Base-by-base conservation (phyloP, 2,888 invertebrate genomes). In the Trissolcus japonicus region DNA sequence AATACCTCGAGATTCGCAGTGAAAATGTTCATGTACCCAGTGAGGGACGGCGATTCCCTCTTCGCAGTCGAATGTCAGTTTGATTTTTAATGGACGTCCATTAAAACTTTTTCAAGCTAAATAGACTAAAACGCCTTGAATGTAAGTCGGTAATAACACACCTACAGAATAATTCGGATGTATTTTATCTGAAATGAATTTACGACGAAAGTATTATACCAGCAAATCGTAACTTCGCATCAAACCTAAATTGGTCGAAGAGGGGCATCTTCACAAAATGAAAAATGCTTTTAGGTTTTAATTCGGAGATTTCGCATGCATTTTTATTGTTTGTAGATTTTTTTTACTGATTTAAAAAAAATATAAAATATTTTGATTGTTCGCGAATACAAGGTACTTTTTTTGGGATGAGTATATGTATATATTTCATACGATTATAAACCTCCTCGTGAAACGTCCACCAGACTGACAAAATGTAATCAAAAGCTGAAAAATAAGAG, bases 31-130 rank as follows among this genome's bases (percentile, higher is more conserved):
- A 66, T 73, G 60, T 68, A 50, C 54, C 71, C 63, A 50, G 17
- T 43, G 40, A 53, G 72, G 61, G 61, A 56, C 60, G 60, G 51
- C 41, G 55, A 57, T 66, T 79, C 73, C 65, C 65, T 55, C 76
- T 80, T 78, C 71, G 57, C 77, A 68, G 79, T 67, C 79, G 76
- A 80, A 76, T 79, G 72, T 73, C 63, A 71, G 66, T 75, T 65
- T 74, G 74, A 76, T 65, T 73, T 69, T 75, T 73, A 76, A 76
- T 69, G 72, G 71, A 72, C 77, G 75, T 75, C 74, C 77, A 77
- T 79, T 77, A 73, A 77, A 72, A 75, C 68, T 77, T 77, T 76
- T 59, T 60, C 46, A 19, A 29, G 63, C 57, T 41, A 48, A 35
- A 59, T 57, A 62, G 56, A 57, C 62, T 59, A 43, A 65, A 41